Evolutionary conservation across 2,888 invertebrate species (phyloP), one percentile per base, ranked within the genome.

Genomic region (Tanypteryx hageni): DNA sequence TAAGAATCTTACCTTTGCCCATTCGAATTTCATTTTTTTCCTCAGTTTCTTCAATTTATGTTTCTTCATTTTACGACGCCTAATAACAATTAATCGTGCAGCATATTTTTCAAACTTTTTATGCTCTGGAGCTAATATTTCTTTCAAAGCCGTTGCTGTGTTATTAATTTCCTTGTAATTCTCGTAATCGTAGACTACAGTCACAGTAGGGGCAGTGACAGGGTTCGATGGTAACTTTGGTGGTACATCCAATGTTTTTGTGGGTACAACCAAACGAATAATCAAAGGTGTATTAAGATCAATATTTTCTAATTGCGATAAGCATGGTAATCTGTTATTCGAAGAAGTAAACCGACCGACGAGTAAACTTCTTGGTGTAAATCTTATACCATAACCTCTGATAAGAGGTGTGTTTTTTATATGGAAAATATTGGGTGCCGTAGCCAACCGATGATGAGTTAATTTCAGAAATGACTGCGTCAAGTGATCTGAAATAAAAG

Each of bases 61-160:
- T 94, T 97, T 98, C 95, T 97, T 98, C 98, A 99, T 98, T 95
- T 98, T 98, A 92, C 96, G 96, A 92, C 97, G 96, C 91, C 98
- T 96, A 64, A 98, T 98, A 0, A 97, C 97, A 93, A 98, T 97
- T 92, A 98, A 95, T 92, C 97, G 95, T 0, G 96, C 96, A 0
- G 98, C 98, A 94, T 97, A 96, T 94, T 97, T 97, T 94, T 97
- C 97, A 13, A 92, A 68, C 13, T 89, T 92, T 18, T 58, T 86
- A 14, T 31, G 61, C n/a, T 61, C 92, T 18, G 93, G 93, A 18
- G 76, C 84, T 22, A 84, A 18, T 27, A 83, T 82, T 31, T 92
- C 64, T 64, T 92, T 92, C 92, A 84, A 83, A 7, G 18, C 82
- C 11, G 31, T 58, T 9, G 92, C 22, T 14, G 61, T 82, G 31